These are phyloP conservation scores for Yponomeuta cagnagella DNA, from an alignment of 2,888 invertebrate species.

Conservation along the genomic window DNA sequence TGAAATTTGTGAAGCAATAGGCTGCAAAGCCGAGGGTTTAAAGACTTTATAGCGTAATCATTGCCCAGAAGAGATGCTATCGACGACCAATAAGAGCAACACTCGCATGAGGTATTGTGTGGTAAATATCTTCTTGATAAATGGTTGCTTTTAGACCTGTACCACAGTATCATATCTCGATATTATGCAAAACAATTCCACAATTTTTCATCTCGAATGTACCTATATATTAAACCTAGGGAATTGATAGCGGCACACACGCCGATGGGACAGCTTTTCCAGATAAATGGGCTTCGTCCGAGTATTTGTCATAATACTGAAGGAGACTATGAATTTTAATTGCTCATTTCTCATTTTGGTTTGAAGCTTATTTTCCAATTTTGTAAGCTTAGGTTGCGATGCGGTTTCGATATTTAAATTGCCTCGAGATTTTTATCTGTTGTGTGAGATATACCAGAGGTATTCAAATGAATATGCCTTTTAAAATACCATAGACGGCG, in stretches of 20 bases:
- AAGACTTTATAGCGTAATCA: slow-evolving; percentile 10
- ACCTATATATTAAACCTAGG: background rate
- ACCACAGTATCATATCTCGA: slow-evolving; percentile 7
- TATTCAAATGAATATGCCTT: slow-evolving; percentile 8
- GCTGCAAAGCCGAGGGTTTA: background rate
- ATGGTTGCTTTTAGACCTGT: slow-evolving; percentile 9
- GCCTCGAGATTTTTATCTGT: slow-evolving; percentile 56
- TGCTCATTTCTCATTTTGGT: slow-evolving; percentile 11
- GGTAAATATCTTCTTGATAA: slow-evolving; percentile 9
- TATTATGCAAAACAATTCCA: slow-evolving; percentile 8
- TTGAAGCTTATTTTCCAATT: background rate
- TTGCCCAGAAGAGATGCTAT: slow-evolving; percentile 5
- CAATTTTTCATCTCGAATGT: slow-evolving; percentile 11
- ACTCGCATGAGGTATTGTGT: slow-evolving; percentile 7
- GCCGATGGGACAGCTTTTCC: slow-evolving; percentile 29
- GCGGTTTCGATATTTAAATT: slow-evolving; percentile 53
- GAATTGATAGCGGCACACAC: slow-evolving; percentile 3
- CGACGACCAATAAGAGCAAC: slow-evolving; percentile 4
- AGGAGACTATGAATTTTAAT: slow-evolving; percentile 15
- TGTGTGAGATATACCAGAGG: slow-evolving; percentile 38
- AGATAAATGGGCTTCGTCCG: slow-evolving; percentile 46
- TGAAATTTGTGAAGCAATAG: slow-evolving; percentile 9
- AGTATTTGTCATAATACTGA: slow-evolving; percentile 46
- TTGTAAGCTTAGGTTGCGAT: slow-evolving; percentile 26
- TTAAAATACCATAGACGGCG: slow-evolving; percentile 8